Percentiles rank a stretch among this genome's conserved stretches.
Conservation (phyloP, 2,797 vertebrate genomes). For the Takifugu rubripes region DNA sequence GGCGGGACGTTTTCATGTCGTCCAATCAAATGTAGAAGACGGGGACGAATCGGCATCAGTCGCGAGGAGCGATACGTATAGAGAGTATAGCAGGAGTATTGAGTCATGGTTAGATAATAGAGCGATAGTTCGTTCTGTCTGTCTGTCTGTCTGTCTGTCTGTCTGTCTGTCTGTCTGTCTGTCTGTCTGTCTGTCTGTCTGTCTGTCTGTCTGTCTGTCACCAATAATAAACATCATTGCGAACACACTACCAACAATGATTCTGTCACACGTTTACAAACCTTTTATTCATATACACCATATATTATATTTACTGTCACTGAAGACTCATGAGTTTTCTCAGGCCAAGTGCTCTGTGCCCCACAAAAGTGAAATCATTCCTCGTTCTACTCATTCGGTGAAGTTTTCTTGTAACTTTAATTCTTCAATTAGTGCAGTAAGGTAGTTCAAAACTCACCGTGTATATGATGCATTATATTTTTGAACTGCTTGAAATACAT, state of each 20-base stretch:
- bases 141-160: background rate
- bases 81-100: no score
- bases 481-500: slow-evolving; percentile 24
- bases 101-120: background rate
- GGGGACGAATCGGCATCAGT: no score
- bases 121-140: background rate
- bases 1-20: slow-evolving; percentile 27
- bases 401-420: slow-evolving; percentile 25
- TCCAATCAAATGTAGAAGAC: slow-evolving; percentile 44
- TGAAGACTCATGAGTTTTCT: slow-evolving; percentile 31
- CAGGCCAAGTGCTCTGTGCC: slow-evolving; percentile 34
- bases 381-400: slow-evolving; percentile 38
- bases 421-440: slow-evolving; percentile 3
- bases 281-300: slow-evolving; percentile 13
- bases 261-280: slow-evolving; percentile 5
- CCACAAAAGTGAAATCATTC: slow-evolving; percentile 57
- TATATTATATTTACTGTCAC: slow-evolving; percentile 33
- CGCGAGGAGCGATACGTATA: no score
- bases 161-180: no score
- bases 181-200: no score
- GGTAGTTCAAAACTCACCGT: background rate
- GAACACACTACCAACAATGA: no score
- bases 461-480: slow-evolving; percentile 1
- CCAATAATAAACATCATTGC: no score
- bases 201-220: background rate